Evolutionary conservation across 2,113 vertebrate species (phyloP).

Genomic region (Todiramphus chloris): DNA sequence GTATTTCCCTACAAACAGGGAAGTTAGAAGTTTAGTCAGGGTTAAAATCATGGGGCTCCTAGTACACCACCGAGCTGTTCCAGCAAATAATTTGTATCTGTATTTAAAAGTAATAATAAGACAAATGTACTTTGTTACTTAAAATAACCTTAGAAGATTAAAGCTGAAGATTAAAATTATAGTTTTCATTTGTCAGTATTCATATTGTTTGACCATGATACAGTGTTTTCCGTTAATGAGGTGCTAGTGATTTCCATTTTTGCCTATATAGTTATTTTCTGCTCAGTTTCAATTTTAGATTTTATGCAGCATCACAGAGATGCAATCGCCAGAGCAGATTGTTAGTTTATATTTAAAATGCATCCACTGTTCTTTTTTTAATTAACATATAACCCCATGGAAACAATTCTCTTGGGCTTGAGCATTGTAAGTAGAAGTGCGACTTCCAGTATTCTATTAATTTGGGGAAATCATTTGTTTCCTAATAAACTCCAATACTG

Average conservation of each 20-base stretch:
- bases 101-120: slow-evolving; percentile 32
- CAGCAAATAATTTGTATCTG: background rate
- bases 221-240: slow-evolving; percentile 4
- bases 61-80: background rate
- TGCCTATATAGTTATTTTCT: slow-evolving; percentile 34
- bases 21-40: background rate
- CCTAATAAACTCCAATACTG: background rate
- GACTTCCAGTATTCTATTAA: background rate
- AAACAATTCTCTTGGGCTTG: slow-evolving; percentile 8
- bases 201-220: background rate
- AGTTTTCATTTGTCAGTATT: slow-evolving; percentile 17
- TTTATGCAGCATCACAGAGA: slow-evolving; percentile 28
- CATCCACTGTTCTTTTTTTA: background rate
- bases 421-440: background rate
- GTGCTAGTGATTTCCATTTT: slow-evolving; percentile 5
- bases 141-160: slow-evolving; percentile 11
- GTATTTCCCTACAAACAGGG: background rate
- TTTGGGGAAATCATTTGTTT: background rate
- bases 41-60: background rate
- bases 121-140: slow-evolving; percentile 1
- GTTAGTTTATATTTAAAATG: slow-evolving; percentile 51
- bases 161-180: slow-evolving; percentile 28
- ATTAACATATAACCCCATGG: background rate
- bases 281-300: slow-evolving; percentile 45
- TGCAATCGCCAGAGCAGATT: background rate